Evolutionary conservation across 2,888 invertebrate genomes (phyloP), one percentile per base, ranked within the genome.

Genomic region (Aporophyla lueneburgensis): DNA sequence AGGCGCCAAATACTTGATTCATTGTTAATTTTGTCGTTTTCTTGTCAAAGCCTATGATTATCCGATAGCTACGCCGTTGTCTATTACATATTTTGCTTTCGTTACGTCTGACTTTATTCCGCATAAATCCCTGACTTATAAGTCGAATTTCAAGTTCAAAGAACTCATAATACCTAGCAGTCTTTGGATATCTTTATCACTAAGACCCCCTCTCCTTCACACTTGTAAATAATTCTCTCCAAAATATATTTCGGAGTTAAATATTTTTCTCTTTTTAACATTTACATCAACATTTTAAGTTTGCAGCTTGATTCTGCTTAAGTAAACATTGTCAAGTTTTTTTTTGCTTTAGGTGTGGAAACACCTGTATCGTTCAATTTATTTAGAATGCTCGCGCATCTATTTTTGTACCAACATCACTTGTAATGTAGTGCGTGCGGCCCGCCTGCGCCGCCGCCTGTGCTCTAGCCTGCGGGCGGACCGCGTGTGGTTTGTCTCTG

Each of bases 131-230:
- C 94, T 92, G 95, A 94, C 94, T 93, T 93, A 91, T 93, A 93
- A 94, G 95, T 93, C 95, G 91, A 90, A 93, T 92, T 88, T 93
- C 89, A 92, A 95, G 95, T 95, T 95, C 95, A 94, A 93, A 91
- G 95, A 96, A 95, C 95, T 93, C 89, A 94, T 95, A 95, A 95
- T 95, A 96, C 94, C 94, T 96, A 95, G 93, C 96, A 96, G 96
- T 96, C 96, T 96, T 96, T 96, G 96, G 96, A 96, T 95, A 96
- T 83, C 87, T 94, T 93, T 96, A 96, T 95, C 96, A 95, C 96
- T 96, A 96, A 96, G 96, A 96, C 96, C 94, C 33, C 93, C 81
- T 93, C 93, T 93, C 90, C 93, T 91, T 92, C 94, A 92, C 89
- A 90, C 94, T 93, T 96, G 96, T 96, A 96, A 96, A 96, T 96